These are phyloP conservation scores for Microctonus hyperodae DNA, from an alignment of 2,888 invertebrate genomes.

Conservation along the genomic window DNA sequence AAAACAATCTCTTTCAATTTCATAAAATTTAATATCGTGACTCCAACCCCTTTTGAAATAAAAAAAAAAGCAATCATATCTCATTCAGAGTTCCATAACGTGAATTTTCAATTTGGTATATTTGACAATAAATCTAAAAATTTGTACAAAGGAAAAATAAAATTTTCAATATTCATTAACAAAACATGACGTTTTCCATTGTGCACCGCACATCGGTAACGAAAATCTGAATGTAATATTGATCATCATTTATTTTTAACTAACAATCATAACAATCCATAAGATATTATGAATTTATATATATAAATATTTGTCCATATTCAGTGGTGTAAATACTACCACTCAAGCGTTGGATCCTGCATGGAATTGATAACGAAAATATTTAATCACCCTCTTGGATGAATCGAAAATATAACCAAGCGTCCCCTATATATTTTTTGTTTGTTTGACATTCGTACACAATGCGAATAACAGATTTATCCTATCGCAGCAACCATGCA, in stretches of 20 bases:
- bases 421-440: not conserved
- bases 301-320: not conserved
- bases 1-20: not conserved
- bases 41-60: not conserved
- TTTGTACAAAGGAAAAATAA: conserved; percentile 3
- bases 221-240: not conserved
- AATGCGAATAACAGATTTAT: not conserved
- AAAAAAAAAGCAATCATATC: conserved; percentile 11
- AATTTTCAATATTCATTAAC: conserved; percentile 20
- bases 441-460: not conserved
- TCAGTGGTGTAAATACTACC: not conserved
- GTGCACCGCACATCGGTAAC: conserved; percentile 18
- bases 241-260: not conserved
- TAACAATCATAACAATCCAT: not conserved
- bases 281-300: not conserved
- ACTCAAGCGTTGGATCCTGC: not conserved
- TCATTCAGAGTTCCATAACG: conserved; percentile 14
- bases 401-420: not conserved
- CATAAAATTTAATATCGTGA: conserved; percentile 8
- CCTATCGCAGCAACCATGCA: not conserved
- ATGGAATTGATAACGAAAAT: conserved; percentile 1
- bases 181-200: conserved; percentile 13
- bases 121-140: conserved; percentile 17
- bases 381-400: conserved; percentile 4
- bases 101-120: conserved; percentile 17